A percentile compares a stretch with the other conserved stretches of the same genome.
These are phyloP conservation scores for Myzus persicae DNA, from an alignment of 1,140 invertebrate species.

Conservation along the genomic window DNA sequence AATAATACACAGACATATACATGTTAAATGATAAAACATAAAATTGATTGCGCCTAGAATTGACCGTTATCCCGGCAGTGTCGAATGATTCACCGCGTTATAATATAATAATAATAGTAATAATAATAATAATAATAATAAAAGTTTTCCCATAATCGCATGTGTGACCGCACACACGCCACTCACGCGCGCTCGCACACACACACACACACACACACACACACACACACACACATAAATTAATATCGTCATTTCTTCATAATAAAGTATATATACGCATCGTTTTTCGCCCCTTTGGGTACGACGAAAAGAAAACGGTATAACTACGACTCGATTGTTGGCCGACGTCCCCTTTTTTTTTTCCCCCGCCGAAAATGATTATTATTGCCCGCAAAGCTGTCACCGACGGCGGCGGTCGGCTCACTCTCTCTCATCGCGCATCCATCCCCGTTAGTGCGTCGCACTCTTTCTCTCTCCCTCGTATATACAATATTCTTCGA, in stretches of 20 bases:
- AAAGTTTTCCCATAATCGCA: constrained; percentile 33
- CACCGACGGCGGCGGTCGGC: constrained; percentile 18
- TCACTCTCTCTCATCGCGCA: not conserved
- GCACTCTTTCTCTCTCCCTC: not conserved
- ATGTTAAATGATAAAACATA: not conserved
- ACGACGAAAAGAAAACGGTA: constrained; percentile 11
- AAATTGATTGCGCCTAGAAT: not conserved
- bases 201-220: too few relatives aligned
- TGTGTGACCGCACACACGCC: not conserved
- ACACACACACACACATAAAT: not conserved
- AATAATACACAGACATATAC: too few relatives aligned
- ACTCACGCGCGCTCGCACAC: too few relatives aligned
- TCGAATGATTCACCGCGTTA: constrained; percentile 23
- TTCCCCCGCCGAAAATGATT: not conserved
- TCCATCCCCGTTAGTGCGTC: too few relatives aligned
- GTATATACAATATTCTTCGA: constrained; percentile 52
- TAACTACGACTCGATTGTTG: constrained; percentile 29
- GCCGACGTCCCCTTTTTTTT: constrained; percentile 29
- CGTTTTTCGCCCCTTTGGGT: not conserved
- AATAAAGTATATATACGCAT: not conserved
- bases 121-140: constrained; percentile 24
- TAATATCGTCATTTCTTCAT: not conserved
- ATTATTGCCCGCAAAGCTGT: constrained; percentile 54
- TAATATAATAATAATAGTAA: constrained; percentile 10
- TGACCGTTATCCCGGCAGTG: not conserved